These are phyloP conservation scores for Apodemus agrarius DNA, from an alignment of 2,797 vertebrate species.

Conservation along the genomic window DNA sequence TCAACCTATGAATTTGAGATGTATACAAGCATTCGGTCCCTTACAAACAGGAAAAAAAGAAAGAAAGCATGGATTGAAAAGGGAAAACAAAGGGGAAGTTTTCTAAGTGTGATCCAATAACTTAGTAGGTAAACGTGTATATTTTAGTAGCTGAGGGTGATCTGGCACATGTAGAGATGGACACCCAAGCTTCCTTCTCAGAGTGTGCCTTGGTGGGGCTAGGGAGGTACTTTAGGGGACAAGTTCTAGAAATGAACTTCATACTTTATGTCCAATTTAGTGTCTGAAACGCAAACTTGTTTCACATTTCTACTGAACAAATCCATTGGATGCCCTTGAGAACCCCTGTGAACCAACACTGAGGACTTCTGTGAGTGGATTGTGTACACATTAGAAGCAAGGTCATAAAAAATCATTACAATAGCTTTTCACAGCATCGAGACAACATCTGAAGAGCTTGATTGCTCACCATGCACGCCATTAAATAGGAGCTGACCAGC, in stretches of 20 bases:
- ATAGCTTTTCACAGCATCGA: not conserved
- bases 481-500: not conserved
- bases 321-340: not conserved
- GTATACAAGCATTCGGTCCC: not conserved
- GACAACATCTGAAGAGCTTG: not conserved
- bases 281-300: slow-evolving; percentile 4
- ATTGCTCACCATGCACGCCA: not conserved
- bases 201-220: not conserved
- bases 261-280: not conserved
- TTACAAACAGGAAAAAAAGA: not conserved
- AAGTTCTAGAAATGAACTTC: not conserved
- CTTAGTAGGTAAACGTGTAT: not conserved
- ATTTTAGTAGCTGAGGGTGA: not conserved
- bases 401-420: not conserved
- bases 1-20: not conserved
- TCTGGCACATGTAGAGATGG: not conserved
- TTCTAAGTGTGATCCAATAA: not conserved
- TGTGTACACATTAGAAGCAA: not conserved
- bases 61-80: not conserved
- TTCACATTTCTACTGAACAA: slow-evolving; percentile 32
- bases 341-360: not conserved
- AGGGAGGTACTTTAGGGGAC: not conserved
- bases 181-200: not conserved
- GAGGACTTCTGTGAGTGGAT: not conserved
- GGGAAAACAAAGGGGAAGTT: not conserved